Base-by-base conservation (phyloP, 2,797 vertebrate species). In the Gephyroberyx darwinii region DNA sequence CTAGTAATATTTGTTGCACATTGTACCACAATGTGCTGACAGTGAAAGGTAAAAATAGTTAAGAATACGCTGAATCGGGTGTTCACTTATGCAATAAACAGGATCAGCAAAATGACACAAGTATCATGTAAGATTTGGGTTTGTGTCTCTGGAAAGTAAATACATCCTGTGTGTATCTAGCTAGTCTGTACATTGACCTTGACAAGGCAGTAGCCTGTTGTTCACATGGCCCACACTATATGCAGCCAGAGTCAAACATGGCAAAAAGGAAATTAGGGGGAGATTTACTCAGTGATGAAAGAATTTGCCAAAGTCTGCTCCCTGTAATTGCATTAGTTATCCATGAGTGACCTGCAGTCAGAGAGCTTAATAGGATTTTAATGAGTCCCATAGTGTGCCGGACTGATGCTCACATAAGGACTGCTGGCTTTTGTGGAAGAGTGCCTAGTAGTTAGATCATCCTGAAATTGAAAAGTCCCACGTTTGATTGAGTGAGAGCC, bases 311-410 rank as follows among this genome's bases (percentile, higher is more conserved):
- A 79, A 80, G 52, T 30, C 66, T 35, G 64, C 78, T 84, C 74
- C 71, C 73, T 80, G 65, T 90, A 91, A 93, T 85, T 83, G 54
- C 57, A 86, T 91, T 86, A 90, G 85, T 77, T 77, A 74, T 67
- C 73, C 74, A 76, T 80, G 78, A 84, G 71, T 77, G 83, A 80
- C 78, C 84, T 80, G 63, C 80, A 80, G 74, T 73, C 74, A 74
- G 56, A 53, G 56, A 67, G 59, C 83, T 86, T 82, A 84, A 91
- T 90, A 86, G 77, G 74, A 80, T 86, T 90, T 74, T 83, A 89
- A 89, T 84, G 81, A 89, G 80, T 68, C 84, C 65, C 57, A 77
- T 54, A 62, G 77, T 74, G 67, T 37, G 54, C 45, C n/a, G 35
- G 53, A 64, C 75, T 71, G 51, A 77, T 62, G 69, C 64, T 86